These are phyloP conservation scores for Acronicta psi DNA, from an alignment of 2,888 invertebrate species.

Conservation along the genomic window DNA sequence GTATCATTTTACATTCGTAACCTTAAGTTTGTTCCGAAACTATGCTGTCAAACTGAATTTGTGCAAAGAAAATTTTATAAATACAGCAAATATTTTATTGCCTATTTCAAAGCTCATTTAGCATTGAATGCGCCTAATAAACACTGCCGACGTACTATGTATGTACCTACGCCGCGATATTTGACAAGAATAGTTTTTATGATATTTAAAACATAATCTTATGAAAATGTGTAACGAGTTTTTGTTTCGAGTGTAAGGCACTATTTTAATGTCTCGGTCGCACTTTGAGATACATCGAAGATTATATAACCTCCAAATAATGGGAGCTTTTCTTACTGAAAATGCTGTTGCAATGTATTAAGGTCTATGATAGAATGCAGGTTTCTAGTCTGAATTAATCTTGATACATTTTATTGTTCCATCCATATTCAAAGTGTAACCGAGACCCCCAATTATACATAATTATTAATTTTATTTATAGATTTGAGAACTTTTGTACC, in stretches of 20 bases:
- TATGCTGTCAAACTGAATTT: slow-evolving; percentile 30
- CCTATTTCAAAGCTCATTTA: slow-evolving; percentile 43
- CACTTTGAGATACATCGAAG: slow-evolving; percentile 47
- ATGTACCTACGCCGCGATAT: slow-evolving; percentile 33
- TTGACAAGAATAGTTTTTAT: slow-evolving; percentile 39
- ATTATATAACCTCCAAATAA: neutral
- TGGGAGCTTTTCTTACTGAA: no score
- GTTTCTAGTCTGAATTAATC: neutral
- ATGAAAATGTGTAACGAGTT: slow-evolving; percentile 64
- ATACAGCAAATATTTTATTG: slow-evolving; percentile 40
- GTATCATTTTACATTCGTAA: slow-evolving; percentile 9
- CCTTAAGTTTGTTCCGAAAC: neutral
- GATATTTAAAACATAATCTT: slow-evolving; percentile 58
- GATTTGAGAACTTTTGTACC: slow-evolving; percentile 61
- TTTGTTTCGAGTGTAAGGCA: slow-evolving; percentile 49
- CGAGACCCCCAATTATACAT: slow-evolving; percentile 22
- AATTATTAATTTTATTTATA: slow-evolving; percentile 23
- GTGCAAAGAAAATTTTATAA: slow-evolving; percentile 36
- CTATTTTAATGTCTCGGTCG: slow-evolving; percentile 43
- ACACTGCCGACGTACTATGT: slow-evolving; percentile 48
- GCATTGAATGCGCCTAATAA: slow-evolving; percentile 47
- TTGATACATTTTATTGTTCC: slow-evolving; percentile 13
- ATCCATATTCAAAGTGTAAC: slow-evolving; percentile 43
- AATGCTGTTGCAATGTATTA: no score
- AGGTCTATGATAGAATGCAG: no score